These are phyloP conservation scores for Etheostoma cragini DNA, from an alignment of 2,113 vertebrate species.

Conservation along the genomic window DNA sequence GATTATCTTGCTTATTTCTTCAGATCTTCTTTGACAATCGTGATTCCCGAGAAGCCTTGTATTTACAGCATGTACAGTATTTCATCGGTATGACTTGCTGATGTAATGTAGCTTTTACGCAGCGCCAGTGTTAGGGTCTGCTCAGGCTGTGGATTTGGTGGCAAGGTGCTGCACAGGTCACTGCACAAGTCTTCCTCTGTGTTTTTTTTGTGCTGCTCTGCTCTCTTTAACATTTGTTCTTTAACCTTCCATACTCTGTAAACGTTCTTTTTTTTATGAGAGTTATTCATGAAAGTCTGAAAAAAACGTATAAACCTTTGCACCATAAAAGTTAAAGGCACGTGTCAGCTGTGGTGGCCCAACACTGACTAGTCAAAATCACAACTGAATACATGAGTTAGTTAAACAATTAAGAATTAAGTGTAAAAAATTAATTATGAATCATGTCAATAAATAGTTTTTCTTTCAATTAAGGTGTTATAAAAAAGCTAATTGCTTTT, in stretches of 20 bases:
- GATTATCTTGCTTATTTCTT: not conserved
- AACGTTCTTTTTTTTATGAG: not conserved
- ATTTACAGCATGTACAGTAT: constrained; percentile 26
- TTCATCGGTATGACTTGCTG: constrained; percentile 11
- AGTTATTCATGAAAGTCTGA: constrained; percentile 6
- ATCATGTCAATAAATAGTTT: not conserved
- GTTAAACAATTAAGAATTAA: not conserved
- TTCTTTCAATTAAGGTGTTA: not conserved
- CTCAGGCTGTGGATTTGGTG: not conserved
- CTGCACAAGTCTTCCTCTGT: constrained; percentile 1
- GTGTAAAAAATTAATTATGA: not conserved
- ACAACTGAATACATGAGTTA: not conserved
- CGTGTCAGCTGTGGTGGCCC: not conserved
- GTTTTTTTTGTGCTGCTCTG: constrained; percentile 6
- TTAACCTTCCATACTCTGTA: not conserved
- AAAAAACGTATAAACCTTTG: not conserved
- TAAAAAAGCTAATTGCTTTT: not conserved
- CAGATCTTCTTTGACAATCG: not conserved
- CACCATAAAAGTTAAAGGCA: constrained; percentile 18
- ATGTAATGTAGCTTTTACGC: not conserved
- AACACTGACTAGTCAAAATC: constrained; percentile 22
- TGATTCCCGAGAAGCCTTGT: constrained; percentile 26
- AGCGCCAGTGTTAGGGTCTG: not conserved
- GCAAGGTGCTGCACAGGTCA: not conserved
- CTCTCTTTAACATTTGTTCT: constrained; percentile 1